Conservation (phyloP, 2,888 invertebrate species). For the Brachyopa scutellaris region DNA sequence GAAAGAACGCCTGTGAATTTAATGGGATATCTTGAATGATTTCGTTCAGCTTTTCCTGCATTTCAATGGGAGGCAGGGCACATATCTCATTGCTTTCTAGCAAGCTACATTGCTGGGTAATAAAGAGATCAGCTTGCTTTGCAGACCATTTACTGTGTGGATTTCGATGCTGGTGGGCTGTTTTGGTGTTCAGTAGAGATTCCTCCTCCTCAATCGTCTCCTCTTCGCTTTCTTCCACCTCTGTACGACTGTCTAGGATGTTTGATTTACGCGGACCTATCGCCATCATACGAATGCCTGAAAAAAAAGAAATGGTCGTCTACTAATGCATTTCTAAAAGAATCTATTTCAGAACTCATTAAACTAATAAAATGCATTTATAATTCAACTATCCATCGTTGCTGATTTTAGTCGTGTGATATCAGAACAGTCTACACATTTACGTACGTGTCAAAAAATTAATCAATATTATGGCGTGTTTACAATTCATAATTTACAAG, state of each 20-base stretch:
- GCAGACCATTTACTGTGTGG: conserved; percentile 90
- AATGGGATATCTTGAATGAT: conserved; percentile 81
- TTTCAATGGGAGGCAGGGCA: conserved; percentile 88
- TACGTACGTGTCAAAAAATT: conserved; percentile 1
- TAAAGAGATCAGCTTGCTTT: conserved; percentile 94
- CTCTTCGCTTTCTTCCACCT: conserved; percentile 56
- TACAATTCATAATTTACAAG: conserved; percentile 24
- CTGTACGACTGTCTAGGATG: conserved; percentile 56
- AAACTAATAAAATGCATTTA: no score
- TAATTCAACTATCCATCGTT: no score
- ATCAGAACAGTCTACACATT: no score
- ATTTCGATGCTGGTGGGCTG: conserved; percentile 75
- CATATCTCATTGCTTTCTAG: conserved; percentile 91
- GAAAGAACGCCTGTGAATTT: conserved; percentile 85
- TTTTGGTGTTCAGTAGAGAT: conserved; percentile 73
- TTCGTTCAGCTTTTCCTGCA: conserved; percentile 85
- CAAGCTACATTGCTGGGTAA: conserved; percentile 92
- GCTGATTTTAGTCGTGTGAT: no score
- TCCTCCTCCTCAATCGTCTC: conserved; percentile 70
- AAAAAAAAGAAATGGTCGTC: not conserved
- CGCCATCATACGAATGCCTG: conserved; percentile 77
- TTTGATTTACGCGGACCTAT: conserved; percentile 74
- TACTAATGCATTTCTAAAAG: not conserved
- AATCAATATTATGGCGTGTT: conserved; percentile 38
- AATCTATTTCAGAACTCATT: no score